These are phyloP conservation scores for Pygmarrhopalites habei DNA, from an alignment of 1,140 invertebrate genomes.

Conservation along the genomic window DNA sequence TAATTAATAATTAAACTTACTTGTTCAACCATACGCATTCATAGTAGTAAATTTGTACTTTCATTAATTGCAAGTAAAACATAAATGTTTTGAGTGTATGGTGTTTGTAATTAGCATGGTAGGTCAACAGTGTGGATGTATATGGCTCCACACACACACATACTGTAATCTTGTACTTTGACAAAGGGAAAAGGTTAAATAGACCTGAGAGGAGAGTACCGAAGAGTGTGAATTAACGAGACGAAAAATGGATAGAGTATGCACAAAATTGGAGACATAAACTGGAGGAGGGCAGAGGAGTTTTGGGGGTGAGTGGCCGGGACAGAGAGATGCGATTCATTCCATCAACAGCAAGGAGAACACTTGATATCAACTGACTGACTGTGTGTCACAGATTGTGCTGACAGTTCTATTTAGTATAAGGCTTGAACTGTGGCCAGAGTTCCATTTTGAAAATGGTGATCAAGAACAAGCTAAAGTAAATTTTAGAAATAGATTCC, in stretches of 20 bases:
- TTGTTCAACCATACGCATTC: too few relatives aligned
- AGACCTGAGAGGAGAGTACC: neutral
- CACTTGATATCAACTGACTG: neutral
- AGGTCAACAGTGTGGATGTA: too few relatives aligned
- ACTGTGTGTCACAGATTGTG: slow-evolving; percentile 25
- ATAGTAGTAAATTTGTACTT: too few relatives aligned
- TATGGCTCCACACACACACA: too few relatives aligned
- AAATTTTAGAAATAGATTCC: slow-evolving; percentile 3
- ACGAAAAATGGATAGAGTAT: neutral
- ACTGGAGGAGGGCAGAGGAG: neutral
- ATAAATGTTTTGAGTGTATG: too few relatives aligned
- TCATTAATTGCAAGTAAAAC: too few relatives aligned
- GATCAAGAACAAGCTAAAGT: slow-evolving; percentile 2
- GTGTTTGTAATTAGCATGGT: too few relatives aligned
- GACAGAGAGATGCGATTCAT: neutral
- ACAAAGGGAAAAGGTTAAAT: too few relatives aligned
- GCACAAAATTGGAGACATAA: slow-evolving; percentile 13
- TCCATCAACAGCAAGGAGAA: neutral
- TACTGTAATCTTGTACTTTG: too few relatives aligned
- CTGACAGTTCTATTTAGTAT: slow-evolving; percentile 23
- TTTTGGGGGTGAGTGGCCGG: neutral
- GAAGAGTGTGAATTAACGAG: neutral
- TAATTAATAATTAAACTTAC: too few relatives aligned
- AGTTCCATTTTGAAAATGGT: slow-evolving; percentile 8
- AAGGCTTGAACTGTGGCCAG: neutral